Conservation (phyloP, 2,797 vertebrate species). For the Psittacula derbiana region DNA sequence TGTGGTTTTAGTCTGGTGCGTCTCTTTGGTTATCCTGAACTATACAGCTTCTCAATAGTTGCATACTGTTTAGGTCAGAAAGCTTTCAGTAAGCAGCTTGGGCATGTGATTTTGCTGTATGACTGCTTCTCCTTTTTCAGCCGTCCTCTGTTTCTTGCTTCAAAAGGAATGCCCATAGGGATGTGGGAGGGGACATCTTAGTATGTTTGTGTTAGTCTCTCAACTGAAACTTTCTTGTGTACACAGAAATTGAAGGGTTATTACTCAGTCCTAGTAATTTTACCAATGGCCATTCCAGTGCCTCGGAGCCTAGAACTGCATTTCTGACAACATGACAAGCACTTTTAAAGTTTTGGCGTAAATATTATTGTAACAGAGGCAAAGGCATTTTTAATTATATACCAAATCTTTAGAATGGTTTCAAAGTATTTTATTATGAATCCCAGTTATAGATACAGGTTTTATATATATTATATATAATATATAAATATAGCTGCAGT, state of each 20-base stretch:
- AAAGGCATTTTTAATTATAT: constrained; percentile 11
- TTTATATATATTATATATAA: constrained; percentile 5
- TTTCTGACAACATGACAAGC: background rate
- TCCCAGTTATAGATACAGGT: background rate
- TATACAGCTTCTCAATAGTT: background rate
- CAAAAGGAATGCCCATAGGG: background rate
- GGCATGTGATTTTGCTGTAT: accelerated
- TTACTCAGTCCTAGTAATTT: background rate
- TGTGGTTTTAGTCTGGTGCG: background rate
- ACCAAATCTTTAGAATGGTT: background rate
- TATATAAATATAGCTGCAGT: background rate
- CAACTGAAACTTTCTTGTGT: background rate
- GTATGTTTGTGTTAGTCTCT: background rate
- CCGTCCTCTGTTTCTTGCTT: background rate
- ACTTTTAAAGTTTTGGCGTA: background rate
- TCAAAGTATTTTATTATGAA: constrained; percentile 39
- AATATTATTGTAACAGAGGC: background rate
- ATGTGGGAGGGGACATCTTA: background rate
- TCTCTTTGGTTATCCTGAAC: background rate
- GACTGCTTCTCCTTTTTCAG: background rate
- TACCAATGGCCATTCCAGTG: background rate
- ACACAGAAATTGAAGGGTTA: background rate
- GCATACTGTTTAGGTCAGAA: background rate
- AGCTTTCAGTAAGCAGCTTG: background rate
- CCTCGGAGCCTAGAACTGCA: background rate